Evolutionary conservation across 2,797 vertebrate genomes (phyloP).

Genomic region (Phyllotis vaccarum): DNA sequence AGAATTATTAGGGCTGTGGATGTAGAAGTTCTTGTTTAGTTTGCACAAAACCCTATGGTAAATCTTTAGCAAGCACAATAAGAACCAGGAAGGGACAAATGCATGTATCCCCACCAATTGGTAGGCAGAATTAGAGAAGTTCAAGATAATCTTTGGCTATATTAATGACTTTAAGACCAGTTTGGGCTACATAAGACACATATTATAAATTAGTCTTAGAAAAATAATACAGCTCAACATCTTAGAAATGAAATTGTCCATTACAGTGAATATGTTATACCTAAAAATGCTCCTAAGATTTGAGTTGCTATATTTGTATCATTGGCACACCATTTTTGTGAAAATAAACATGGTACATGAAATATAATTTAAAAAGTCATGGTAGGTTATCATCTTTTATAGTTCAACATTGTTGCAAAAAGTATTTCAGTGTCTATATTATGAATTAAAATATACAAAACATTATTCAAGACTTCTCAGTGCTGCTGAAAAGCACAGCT

Average conservation of each 20-base stretch:
- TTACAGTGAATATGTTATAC: background rate
- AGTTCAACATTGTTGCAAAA: background rate
- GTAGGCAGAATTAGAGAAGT: background rate
- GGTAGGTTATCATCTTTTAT: background rate
- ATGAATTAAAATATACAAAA: background rate
- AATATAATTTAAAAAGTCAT: background rate
- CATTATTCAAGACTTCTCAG: background rate
- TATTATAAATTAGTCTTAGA: background rate
- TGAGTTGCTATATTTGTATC: background rate
- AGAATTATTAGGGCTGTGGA: background rate
- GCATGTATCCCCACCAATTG: background rate
- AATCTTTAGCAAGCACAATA: background rate
- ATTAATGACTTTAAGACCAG: background rate
- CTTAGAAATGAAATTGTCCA: constrained; percentile 18
- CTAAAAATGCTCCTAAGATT: background rate
- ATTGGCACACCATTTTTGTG: background rate
- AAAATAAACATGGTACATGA: background rate
- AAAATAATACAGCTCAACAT: background rate
- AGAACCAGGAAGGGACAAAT: background rate
- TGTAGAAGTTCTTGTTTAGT: background rate
- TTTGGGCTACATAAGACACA: background rate
- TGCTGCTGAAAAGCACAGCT: background rate
- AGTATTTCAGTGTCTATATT: background rate
- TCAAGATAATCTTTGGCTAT: background rate
- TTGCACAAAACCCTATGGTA: background rate